Base-by-base conservation (phyloP, 2,888 invertebrate genomes). In the Cyrtodaria siliqua region DNA sequence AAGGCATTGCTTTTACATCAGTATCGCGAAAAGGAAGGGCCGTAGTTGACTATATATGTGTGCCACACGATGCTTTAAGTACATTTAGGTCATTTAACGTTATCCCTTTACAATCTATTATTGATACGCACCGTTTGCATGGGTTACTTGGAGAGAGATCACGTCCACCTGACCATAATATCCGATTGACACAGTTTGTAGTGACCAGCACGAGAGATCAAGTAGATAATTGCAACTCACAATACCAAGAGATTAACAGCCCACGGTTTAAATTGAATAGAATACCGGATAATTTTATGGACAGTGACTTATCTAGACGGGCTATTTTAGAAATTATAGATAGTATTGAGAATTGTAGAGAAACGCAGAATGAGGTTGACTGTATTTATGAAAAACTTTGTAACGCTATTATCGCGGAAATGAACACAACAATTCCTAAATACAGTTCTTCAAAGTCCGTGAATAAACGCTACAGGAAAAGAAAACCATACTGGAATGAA, bases 31-130 rank as follows among this genome's bases (percentile, higher is more conserved):
- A 59, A 38, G 74, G 74, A 26, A 44, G 27, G 50, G 40, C 68
- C 2, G 68, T 68, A 12, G 74, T 74, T 16, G 74, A 74, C 27
- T 68, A 50, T 57, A 23, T 74, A 4, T 62, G 55, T 56, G 74
- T 62, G 1, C 74, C 68, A 2, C 68, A 74, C 49, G 74, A 74
- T 23, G 20, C 27, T 29, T 57, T 67, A 4, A n/a, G 12, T 3
- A 27, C 50, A 12, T 74, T 57, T 59, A 62, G 18, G 16, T 56
- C 33, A 20, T 68, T 74, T 23, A 47, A 62, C 23, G 62, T 62
- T 14, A 26, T 57, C 26, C 55, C 61, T 16, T 33, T 44, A 49
- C 29, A 44, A 24, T 38, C 38, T 9, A 63, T 53, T 18, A 40
- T 40, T 14, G 52, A 52, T 14, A 24, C 23, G 3, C 16, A 33